Evolutionary conservation across 2,797 vertebrate species (phyloP).

Genomic region (Hephaestus fuliginosus): DNA sequence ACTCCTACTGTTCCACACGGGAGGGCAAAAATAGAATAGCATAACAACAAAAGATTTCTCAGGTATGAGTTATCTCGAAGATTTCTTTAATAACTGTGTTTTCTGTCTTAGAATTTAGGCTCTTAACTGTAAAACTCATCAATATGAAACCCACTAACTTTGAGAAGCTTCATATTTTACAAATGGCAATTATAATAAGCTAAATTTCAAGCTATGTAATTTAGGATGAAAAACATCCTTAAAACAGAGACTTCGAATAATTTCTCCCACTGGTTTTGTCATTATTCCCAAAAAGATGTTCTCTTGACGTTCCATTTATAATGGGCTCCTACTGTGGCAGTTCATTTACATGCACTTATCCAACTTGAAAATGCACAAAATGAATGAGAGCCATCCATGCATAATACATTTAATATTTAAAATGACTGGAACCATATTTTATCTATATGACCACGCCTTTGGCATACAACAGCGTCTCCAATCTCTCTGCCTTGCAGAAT

Average conservation of each 20-base stretch:
- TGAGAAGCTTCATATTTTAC: constrained; percentile 53
- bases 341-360: constrained; percentile 75
- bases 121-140: constrained; percentile 22
- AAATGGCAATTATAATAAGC: constrained; percentile 47
- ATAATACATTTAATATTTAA: constrained; percentile 82
- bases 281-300: constrained; percentile 59
- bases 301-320: constrained; percentile 58
- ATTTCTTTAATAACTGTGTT: constrained; percentile 12
- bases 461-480: constrained; percentile 65
- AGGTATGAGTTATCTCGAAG: constrained; percentile 15
- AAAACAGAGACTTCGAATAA: constrained; percentile 51
- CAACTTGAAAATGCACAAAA: constrained; percentile 65
- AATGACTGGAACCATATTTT: constrained; percentile 72
- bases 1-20: constrained; percentile 12
- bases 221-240: constrained; percentile 63
- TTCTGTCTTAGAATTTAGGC: background rate
- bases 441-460: constrained; percentile 72
- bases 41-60: constrained; percentile 6
- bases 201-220: constrained; percentile 43
- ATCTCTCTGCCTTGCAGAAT: constrained; percentile 49
- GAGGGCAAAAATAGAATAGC: background rate
- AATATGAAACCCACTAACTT: constrained; percentile 28
- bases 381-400: constrained; percentile 70
- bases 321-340: constrained; percentile 53
- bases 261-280: constrained; percentile 61